phyloP scores from a whole-genome alignment of 2,113 vertebrate genomes.

The Lepus europaeus region DNA sequence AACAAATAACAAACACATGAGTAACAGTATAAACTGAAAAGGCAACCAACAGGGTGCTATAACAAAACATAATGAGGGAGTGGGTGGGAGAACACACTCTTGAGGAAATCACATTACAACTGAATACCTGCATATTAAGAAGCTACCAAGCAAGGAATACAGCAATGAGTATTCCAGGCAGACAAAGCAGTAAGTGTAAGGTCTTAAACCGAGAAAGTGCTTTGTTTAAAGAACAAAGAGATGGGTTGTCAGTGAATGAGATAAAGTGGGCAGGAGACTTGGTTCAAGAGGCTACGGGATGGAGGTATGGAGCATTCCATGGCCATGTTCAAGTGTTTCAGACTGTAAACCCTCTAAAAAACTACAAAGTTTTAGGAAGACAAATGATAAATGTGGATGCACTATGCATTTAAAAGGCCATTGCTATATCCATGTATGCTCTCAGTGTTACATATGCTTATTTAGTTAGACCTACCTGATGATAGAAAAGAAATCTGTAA shows the following conservation, averaged over 20 bases:
- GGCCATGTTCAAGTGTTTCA: not conserved
- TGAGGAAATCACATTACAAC: not conserved
- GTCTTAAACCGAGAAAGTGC: not conserved
- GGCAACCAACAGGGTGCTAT: not conserved
- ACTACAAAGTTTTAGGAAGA: not conserved
- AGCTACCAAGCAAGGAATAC: not conserved
- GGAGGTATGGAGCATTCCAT: accelerated
- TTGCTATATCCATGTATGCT: not conserved
- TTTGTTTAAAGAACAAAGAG: not conserved
- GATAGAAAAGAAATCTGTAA: not conserved
- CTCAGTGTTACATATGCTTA: not conserved
- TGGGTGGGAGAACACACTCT: not conserved
- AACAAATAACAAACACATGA: not conserved
- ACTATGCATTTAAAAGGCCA: not conserved
- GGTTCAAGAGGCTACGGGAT: too few species aligned
- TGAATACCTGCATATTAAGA: not conserved
- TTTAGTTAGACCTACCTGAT: not conserved
- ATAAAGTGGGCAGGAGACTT: too few species aligned
- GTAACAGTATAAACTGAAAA: not conserved
- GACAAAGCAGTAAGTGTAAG: not conserved
- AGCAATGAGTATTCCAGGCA: not conserved
- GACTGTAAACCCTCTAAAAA: not conserved
- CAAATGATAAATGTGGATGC: not conserved
- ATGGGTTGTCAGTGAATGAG: not conserved
- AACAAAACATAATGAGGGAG: not conserved